Conservation (phyloP, 2,113 vertebrate species). For the Malurus elegans region DNA sequence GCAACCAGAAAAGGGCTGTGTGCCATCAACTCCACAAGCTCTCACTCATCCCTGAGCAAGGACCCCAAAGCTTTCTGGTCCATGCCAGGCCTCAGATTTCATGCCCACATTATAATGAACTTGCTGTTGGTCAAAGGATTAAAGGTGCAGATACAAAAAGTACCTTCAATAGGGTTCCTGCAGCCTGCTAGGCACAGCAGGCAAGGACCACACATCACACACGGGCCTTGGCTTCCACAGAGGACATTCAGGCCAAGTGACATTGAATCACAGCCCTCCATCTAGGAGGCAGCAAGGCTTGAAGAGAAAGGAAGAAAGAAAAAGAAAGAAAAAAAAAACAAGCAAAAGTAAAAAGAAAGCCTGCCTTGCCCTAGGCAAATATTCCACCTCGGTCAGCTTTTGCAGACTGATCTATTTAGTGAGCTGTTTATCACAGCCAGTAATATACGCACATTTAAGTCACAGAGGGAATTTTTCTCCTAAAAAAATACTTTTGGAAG, state of each 20-base stretch:
- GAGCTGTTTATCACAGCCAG: neutral
- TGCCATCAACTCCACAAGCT: neutral
- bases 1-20: neutral
- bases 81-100: neutral
- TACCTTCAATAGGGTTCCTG: neutral
- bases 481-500: constrained; percentile 4
- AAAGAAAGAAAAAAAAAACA: neutral
- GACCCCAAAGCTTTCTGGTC: neutral
- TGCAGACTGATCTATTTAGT: neutral
- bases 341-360: neutral
- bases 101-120: neutral
- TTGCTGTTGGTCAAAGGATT: neutral
- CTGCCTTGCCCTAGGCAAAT: neutral
- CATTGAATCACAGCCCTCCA: neutral
- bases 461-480: neutral
- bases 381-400: neutral
- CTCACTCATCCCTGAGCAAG: neutral
- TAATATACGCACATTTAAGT: neutral
- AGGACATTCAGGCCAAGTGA: neutral
- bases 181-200: neutral
- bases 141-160: neutral
- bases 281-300: neutral
- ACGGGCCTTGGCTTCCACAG: neutral
- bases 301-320: neutral
- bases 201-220: neutral